Conservation (phyloP, 2,113 vertebrate genomes). For the Pedetes capensis region DNA sequence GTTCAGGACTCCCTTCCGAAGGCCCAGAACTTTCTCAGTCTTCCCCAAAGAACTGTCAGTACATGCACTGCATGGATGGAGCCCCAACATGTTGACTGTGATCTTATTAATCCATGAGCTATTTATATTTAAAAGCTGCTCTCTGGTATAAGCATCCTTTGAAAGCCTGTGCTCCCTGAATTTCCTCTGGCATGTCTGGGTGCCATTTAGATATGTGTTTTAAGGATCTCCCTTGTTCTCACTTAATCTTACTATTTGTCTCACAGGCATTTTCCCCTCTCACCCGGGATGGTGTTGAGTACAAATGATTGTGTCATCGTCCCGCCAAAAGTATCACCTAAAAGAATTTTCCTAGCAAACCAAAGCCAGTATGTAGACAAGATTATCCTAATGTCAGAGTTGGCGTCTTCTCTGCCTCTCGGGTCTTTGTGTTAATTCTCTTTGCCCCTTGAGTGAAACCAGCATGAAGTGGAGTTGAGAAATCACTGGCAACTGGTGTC, state of each 20-base stretch:
- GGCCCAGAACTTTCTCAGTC: conserved; percentile 74
- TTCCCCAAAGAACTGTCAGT: conserved; percentile 74
- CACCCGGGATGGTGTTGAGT: conserved; percentile 58
- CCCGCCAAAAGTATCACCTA: conserved; percentile 74
- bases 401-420: conserved; percentile 63
- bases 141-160: conserved; percentile 73
- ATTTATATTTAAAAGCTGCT: conserved; percentile 78
- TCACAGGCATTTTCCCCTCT: conserved; percentile 51
- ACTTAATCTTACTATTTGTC: conserved; percentile 79
- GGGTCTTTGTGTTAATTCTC: conserved; percentile 74
- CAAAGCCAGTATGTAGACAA: conserved; percentile 74
- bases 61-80: conserved; percentile 73
- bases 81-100: conserved; percentile 79
- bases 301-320: conserved; percentile 79
- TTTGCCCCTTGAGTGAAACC: conserved; percentile 71
- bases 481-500: conserved; percentile 58
- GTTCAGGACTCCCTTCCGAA: conserved; percentile 60
- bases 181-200: conserved; percentile 73
- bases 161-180: conserved; percentile 71
- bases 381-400: conserved; percentile 77
- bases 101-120: conserved; percentile 77
- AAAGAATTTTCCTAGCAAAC: conserved; percentile 74
- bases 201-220: conserved; percentile 76
- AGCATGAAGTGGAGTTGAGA: conserved; percentile 42
- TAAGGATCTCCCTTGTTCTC: conserved; percentile 66